phyloP scores from a whole-genome alignment of 2,888 invertebrate species.

The Pseudococcus jackbeardsleyi region DNA sequence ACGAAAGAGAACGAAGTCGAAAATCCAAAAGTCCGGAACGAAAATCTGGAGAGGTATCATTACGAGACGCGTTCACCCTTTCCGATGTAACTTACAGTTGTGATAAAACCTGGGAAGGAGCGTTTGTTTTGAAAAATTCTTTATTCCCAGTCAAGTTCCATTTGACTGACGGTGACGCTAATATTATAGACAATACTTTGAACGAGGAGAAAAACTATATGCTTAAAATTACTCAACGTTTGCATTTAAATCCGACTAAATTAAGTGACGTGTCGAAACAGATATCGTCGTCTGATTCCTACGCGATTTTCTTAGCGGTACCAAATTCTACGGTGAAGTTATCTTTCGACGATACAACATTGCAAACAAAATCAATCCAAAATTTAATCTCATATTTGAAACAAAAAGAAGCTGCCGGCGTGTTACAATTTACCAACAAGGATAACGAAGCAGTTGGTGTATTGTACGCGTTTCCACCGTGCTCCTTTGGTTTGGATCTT shows the following conservation, averaged over 20 bases:
- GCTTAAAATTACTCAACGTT: slow-evolving; percentile 92
- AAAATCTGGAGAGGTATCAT: slow-evolving; percentile 1
- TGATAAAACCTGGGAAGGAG: slow-evolving; percentile 92
- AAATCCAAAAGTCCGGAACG: neutral
- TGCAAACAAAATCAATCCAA: slow-evolving; percentile 90
- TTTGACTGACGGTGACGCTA: slow-evolving; percentile 92
- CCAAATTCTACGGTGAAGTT: slow-evolving; percentile 87
- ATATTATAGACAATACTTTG: slow-evolving; percentile 94
- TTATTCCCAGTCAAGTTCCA: slow-evolving; percentile 96
- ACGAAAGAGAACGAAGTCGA: neutral
- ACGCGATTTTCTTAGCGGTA: slow-evolving; percentile 92
- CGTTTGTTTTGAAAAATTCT: slow-evolving; percentile 95
- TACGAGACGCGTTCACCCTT: slow-evolving; percentile 75
- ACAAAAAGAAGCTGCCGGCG: slow-evolving; percentile 99
- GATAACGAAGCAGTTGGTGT: slow-evolving; percentile 94
- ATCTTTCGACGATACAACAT: slow-evolving; percentile 83
- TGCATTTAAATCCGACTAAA: slow-evolving; percentile 93
- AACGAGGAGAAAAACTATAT: slow-evolving; percentile 95
- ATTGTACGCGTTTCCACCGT: slow-evolving; percentile 97
- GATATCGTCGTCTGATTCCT: slow-evolving; percentile 89
- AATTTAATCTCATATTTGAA: slow-evolving; percentile 97
- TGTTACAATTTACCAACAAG: slow-evolving; percentile 90
- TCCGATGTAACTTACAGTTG: slow-evolving; percentile 90
- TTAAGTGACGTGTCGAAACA: slow-evolving; percentile 95
- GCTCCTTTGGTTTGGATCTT: slow-evolving; percentile 92